Evolutionary conservation across 2,113 vertebrate species (phyloP).

Genomic region (Crotalus horridus): DNA sequence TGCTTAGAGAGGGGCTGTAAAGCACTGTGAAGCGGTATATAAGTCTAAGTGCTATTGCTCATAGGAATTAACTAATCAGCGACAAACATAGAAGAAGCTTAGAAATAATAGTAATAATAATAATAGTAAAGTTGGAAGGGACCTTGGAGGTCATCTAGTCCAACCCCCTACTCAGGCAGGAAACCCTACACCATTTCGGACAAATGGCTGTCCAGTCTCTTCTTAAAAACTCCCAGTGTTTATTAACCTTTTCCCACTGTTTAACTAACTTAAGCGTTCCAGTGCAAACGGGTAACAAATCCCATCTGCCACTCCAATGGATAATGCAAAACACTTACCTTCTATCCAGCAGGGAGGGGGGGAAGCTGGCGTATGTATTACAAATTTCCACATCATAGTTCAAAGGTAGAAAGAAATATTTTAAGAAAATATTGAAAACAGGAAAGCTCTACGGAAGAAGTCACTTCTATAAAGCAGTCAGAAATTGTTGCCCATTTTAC

Average conservation of each 20-base stretch:
- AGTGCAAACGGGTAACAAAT: background rate
- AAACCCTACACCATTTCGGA: no score
- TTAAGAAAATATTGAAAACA: background rate
- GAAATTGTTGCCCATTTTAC: background rate
- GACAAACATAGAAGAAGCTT: background rate
- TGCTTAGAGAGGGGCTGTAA: background rate
- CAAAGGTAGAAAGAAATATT: background rate
- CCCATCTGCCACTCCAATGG: background rate
- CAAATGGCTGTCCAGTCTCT: no score
- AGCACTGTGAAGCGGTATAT: background rate
- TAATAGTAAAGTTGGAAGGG: no score
- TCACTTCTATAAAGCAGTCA: background rate
- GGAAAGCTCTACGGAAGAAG: background rate
- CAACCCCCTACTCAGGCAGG: no score
- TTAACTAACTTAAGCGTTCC: background rate
- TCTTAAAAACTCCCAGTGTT: no score
- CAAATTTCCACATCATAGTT: background rate
- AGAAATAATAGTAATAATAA: no score
- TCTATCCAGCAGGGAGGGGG: background rate
- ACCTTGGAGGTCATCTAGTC: no score
- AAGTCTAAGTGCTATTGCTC: background rate
- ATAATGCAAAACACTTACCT: background rate
- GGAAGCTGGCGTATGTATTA: background rate
- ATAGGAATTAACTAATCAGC: background rate
- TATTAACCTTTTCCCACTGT: background rate